These are phyloP conservation scores for Drosophila anomalata DNA, from an alignment of 2,888 invertebrate species.

Conservation along the genomic window DNA sequence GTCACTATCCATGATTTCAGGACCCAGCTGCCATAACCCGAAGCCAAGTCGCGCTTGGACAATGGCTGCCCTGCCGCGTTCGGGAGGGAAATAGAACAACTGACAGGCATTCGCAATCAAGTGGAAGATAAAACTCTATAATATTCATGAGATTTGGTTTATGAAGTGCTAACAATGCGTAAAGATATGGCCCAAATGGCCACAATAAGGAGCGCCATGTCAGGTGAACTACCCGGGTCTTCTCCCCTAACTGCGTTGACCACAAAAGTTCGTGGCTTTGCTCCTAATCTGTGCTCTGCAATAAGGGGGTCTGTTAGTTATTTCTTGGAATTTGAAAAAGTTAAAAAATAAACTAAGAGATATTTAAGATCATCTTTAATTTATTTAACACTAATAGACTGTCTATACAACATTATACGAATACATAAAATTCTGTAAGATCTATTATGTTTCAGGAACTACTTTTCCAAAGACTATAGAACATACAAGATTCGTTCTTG, in stretches of 20 bases:
- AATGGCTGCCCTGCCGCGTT: neutral
- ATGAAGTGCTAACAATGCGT: slow-evolving; percentile 83
- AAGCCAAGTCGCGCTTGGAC: slow-evolving; percentile 41
- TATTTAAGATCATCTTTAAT: too few relatives aligned
- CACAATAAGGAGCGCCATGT: slow-evolving; percentile 42
- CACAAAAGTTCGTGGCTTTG: slow-evolving; percentile 55
- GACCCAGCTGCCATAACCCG: slow-evolving; percentile 53
- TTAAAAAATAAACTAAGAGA: too few relatives aligned
- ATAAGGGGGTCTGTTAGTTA: neutral
- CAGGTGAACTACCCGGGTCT: slow-evolving; percentile 54
- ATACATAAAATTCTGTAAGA: too few relatives aligned
- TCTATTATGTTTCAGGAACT: too few relatives aligned
- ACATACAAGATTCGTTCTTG: neutral
- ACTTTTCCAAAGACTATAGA: neutral
- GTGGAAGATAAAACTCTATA: slow-evolving; percentile 74
- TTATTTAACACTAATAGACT: too few relatives aligned
- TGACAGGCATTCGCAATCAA: slow-evolving; percentile 48
- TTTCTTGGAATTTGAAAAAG: too few relatives aligned
- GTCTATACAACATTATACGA: too few relatives aligned
- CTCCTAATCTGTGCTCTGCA: slow-evolving; percentile 5
- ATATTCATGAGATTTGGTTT: slow-evolving; percentile 83
- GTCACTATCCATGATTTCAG: neutral
- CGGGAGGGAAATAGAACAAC: slow-evolving; percentile 1
- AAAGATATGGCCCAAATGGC: slow-evolving; percentile 51
- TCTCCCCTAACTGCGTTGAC: slow-evolving; percentile 31